These are phyloP conservation scores for Panurus biarmicus DNA, from an alignment of 2,113 vertebrate genomes.

Conservation along the genomic window DNA sequence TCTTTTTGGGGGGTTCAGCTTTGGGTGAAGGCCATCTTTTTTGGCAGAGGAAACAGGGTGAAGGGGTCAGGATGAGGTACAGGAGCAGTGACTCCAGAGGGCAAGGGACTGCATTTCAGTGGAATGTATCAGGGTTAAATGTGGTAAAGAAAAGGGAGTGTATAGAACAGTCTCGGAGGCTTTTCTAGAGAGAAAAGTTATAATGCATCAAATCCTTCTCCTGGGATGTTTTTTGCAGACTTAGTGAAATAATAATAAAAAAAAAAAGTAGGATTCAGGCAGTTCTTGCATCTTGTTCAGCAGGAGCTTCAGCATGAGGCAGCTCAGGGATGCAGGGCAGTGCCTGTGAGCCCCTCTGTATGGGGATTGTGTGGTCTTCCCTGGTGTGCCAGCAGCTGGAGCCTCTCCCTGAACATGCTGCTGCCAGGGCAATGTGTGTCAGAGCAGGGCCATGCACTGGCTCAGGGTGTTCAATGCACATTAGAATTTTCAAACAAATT, in stretches of 20 bases:
- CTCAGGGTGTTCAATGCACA: not conserved
- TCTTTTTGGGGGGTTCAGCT: not conserved
- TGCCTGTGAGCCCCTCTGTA: not conserved
- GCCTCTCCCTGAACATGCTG: fast-evolving
- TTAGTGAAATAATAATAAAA: not conserved
- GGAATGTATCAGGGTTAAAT: not conserved
- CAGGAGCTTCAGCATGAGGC: not conserved
- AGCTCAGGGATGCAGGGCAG: not conserved
- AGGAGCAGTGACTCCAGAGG: not conserved
- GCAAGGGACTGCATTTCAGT: not conserved
- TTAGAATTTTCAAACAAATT: not conserved
- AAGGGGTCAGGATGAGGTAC: fast-evolving
- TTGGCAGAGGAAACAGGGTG: not conserved
- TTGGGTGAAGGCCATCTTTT: not conserved
- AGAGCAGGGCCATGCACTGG: not conserved
- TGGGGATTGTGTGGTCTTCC: fast-evolving
- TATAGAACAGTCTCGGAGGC: not conserved
- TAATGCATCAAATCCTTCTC: not conserved
- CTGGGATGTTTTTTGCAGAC: not conserved
- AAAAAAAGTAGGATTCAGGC: not conserved
- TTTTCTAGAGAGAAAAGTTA: not conserved
- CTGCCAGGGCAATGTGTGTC: not conserved
- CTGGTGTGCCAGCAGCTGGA: not conserved
- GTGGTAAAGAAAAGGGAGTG: not conserved
- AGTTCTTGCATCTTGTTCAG: fast-evolving